phyloP scores from a whole-genome alignment of 2,888 invertebrate species.

The Catocala nupta region DNA sequence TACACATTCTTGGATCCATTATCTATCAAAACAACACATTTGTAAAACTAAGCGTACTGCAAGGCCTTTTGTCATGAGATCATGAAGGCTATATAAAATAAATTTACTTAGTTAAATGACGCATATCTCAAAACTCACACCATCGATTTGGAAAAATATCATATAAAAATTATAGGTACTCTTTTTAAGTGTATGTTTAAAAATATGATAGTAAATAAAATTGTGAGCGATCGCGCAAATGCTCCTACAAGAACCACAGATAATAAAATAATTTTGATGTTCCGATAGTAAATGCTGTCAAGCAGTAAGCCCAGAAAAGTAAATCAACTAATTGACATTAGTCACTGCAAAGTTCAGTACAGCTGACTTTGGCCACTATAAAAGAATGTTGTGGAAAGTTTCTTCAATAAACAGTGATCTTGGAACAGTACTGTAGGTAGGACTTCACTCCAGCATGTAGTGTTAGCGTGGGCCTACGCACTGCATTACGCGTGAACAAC shows the following conservation, averaged over 20 bases:
- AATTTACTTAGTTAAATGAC: constrained; percentile 55
- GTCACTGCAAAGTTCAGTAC: background rate
- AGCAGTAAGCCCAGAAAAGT: background rate
- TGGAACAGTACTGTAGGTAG: too few relatives aligned
- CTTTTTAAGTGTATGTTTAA: constrained; percentile 56
- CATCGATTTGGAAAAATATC: constrained; percentile 55
- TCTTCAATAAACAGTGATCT: too few relatives aligned
- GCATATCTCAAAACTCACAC: constrained; percentile 67
- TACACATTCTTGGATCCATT: constrained; percentile 88
- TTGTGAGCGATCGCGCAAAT: constrained; percentile 58
- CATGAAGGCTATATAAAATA: constrained; percentile 64
- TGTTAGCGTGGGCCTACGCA: too few relatives aligned
- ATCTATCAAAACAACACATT: constrained; percentile 85
- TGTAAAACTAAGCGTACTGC: constrained; percentile 77
- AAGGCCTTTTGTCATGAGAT: constrained; percentile 77
- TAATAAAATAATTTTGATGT: constrained; percentile 9
- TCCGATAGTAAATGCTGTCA: background rate
- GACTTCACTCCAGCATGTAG: too few relatives aligned
- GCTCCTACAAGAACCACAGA: constrained; percentile 49
- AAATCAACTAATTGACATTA: background rate
- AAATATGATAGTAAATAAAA: constrained; percentile 72
- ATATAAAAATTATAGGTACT: constrained; percentile 64
- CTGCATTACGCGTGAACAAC: too few relatives aligned
- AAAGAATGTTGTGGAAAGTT: too few relatives aligned
- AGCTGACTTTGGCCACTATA: too few relatives aligned